Conservation (phyloP, 2,888 invertebrate genomes). For the Ligdia adustata region DNA sequence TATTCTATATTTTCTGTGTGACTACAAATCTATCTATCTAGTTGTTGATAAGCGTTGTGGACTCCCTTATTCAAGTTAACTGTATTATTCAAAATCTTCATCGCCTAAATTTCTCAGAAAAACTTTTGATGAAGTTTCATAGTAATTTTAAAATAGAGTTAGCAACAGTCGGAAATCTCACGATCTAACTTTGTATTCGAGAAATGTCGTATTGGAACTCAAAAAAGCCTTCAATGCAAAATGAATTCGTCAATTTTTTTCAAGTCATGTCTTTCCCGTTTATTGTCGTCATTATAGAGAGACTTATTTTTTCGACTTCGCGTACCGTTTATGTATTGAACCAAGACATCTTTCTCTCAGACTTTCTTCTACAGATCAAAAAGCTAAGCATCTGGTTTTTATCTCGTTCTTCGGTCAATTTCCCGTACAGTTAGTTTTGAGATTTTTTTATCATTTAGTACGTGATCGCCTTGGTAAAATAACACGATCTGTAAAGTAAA, state of each 20-base stretch:
- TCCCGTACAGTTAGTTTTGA: slow-evolving; percentile 7
- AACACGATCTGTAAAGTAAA: neutral
- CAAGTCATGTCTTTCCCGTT: neutral
- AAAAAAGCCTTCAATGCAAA: slow-evolving; percentile 5
- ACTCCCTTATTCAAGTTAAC: too few relatives aligned
- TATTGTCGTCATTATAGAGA: slow-evolving; percentile 12
- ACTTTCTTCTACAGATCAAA: slow-evolving; percentile 11
- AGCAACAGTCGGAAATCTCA: too few relatives aligned
- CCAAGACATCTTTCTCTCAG: neutral
- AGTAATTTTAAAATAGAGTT: too few relatives aligned
- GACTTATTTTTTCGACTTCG: neutral
- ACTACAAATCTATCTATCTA: too few relatives aligned
- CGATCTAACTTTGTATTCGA: neutral
- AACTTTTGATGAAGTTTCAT: too few relatives aligned
- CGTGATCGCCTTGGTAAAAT: neutral
- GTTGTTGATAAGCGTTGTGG: too few relatives aligned
- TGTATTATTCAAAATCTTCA: too few relatives aligned
- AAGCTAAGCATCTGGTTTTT: neutral
- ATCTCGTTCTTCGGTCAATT: slow-evolving; percentile 1
- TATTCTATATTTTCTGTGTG: too few relatives aligned
- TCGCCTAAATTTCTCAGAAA: too few relatives aligned
- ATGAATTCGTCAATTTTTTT: slow-evolving; percentile 19
- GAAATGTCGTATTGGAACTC: neutral
- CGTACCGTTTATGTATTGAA: neutral
- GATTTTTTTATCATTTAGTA: slow-evolving; percentile 1